Base-by-base conservation (phyloP, 2,888 invertebrate species). In the Sylvicola fuscatus region DNA sequence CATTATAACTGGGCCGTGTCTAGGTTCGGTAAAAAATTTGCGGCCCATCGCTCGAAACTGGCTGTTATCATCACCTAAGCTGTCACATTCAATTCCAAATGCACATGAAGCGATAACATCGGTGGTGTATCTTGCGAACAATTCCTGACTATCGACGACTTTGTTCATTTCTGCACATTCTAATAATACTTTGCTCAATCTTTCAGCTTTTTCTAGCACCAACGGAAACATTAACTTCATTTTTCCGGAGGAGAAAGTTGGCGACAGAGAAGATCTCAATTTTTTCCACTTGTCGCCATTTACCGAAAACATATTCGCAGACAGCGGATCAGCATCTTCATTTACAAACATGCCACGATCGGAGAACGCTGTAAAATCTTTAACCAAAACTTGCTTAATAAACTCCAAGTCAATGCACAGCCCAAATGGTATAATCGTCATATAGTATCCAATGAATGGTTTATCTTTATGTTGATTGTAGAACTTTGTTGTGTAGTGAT, bases 1-100 rank as follows among this genome's bases (percentile, higher is more conserved):
- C 11, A 14, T 7, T 8, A 21, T 21, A 26, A 21, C 14, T 2
- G 12, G 15, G 2, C 8, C 2, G 2, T 31, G 4, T 31, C 36
- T 39, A 2, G 38, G 32, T 12, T 40, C 27, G 16, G 34, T 38
- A 33, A 44, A 38, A 3, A 38, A 31, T 30, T 27, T 36, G 8
- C 29, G 39, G 7, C 43, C 42, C 32, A 39, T 38, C 11, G 37
- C 37, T 7, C 48, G 42, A 38, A 54, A 52, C 27, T 48, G 44
- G 3, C 49, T 43, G 35, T 52, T 41, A 3, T 49, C 43, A 35
- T 53, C 40, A 16, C 44, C 43, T 28, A 55, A 46, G 21, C 49
- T 46, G 41, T 55, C 52, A 32, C 50, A 46, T 15, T 55, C 50
- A 3, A 58, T 43, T 1, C 56, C 58, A 43, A 58, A 58, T 3